These are phyloP conservation scores for Sialis lutaria DNA, from an alignment of 2,888 invertebrate genomes.

Conservation along the genomic window DNA sequence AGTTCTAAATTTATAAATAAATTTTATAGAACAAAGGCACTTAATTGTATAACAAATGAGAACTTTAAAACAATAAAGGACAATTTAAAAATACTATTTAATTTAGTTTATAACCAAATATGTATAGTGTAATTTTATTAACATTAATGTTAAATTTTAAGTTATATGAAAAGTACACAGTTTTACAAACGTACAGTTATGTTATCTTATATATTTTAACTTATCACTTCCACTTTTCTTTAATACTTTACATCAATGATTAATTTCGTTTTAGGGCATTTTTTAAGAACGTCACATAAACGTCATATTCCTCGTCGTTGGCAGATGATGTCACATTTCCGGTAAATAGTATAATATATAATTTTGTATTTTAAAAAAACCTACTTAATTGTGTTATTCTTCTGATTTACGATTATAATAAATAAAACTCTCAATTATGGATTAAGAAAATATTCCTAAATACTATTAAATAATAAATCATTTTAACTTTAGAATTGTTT, in stretches of 20 bases:
- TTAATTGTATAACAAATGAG: neutral
- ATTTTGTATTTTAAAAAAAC: too few relatives aligned
- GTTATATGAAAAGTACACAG: too few relatives aligned
- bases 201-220: too few relatives aligned
- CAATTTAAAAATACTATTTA: too few relatives aligned
- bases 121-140: too few relatives aligned
- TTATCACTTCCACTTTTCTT: too few relatives aligned
- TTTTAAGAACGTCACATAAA: conserved; percentile 4
- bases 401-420: neutral
- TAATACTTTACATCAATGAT: too few relatives aligned
- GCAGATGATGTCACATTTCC: conserved; percentile 6
- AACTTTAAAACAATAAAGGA: neutral
- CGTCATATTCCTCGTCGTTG: conserved; percentile 1
- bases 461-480: neutral
- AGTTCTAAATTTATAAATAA: too few relatives aligned
- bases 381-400: neutral
- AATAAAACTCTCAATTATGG: neutral
- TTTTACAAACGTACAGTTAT: too few relatives aligned
- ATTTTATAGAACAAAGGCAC: neutral
- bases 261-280: neutral
- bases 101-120: too few relatives aligned
- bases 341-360: neutral
- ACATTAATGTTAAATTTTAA: too few relatives aligned
- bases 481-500: neutral
- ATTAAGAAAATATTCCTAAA: neutral